These are phyloP conservation scores for Ophioninae sp. DNA, from an alignment of 2,888 invertebrate species.

Conservation along the genomic window DNA sequence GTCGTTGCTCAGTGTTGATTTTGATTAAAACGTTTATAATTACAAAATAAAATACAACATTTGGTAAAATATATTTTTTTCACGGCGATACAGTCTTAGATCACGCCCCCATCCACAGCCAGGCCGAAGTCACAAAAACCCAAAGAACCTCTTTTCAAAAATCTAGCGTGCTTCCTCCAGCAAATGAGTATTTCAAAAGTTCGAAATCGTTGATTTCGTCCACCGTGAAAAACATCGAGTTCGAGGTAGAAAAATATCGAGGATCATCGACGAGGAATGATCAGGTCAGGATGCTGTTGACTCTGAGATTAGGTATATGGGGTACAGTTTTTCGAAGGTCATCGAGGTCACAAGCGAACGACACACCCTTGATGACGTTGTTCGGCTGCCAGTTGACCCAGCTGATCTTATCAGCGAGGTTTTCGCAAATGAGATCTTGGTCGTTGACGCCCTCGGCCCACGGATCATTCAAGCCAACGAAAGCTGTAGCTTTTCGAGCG, in stretches of 20 bases:
- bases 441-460: constrained; percentile 72
- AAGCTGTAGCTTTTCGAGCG: constrained; percentile 75
- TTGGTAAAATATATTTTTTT: background rate
- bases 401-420: constrained; percentile 78
- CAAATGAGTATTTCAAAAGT: background rate
- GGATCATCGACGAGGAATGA: background rate
- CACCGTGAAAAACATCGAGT: background rate
- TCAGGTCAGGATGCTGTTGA: constrained; percentile 80
- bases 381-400: constrained; percentile 85
- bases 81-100: background rate
- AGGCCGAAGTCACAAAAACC: background rate
- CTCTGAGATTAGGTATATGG: constrained; percentile 83
- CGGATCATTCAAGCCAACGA: constrained; percentile 81
- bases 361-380: constrained; percentile 83
- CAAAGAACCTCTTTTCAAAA: too few species aligned
- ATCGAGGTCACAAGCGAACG: constrained; percentile 85
- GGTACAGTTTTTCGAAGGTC: constrained; percentile 83
- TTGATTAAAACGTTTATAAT: background rate
- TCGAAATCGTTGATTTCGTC: background rate
- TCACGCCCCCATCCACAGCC: background rate
- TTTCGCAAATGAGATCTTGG: constrained; percentile 80
- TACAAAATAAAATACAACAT: background rate
- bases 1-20: background rate
- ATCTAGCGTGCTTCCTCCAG: background rate
- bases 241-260: too few species aligned